Conservation (phyloP, 2,113 vertebrate genomes). For the Ivindomyrus marchei region DNA sequence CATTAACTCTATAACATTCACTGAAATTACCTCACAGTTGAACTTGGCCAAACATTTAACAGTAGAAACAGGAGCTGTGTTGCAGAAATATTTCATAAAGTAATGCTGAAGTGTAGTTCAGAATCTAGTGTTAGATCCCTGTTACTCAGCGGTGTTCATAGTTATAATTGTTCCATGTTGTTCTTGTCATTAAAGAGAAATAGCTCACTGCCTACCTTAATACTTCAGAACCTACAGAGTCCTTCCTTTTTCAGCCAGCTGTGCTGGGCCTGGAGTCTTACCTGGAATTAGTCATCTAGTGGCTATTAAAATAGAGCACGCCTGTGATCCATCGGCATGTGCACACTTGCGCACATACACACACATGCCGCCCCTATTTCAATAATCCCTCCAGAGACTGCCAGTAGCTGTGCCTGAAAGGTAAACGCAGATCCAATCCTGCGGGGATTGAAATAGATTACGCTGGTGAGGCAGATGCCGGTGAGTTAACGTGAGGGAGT, state of each 20-base stretch:
- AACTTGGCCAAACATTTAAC: not conserved
- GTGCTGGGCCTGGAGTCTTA: not conserved
- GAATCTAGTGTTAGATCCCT: not conserved
- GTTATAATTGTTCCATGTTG: not conserved
- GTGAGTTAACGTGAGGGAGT: conserved; percentile 20
- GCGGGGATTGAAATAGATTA: not conserved
- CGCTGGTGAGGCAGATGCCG: conserved; percentile 17
- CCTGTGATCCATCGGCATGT: not conserved
- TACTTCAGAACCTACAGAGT: not conserved
- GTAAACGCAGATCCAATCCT: not conserved
- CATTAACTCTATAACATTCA: not conserved
- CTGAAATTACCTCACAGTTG: not conserved
- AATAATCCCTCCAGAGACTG: not conserved
- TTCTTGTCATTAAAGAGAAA: not conserved
- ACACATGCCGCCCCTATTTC: not conserved
- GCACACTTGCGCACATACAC: not conserved
- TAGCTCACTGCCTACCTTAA: not conserved
- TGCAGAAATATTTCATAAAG: not conserved
- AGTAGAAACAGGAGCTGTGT: not conserved
- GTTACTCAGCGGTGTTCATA: not conserved
- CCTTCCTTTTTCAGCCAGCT: not conserved
- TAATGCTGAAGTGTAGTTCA: not conserved
- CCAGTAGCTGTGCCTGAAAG: not conserved
- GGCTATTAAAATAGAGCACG: not conserved
- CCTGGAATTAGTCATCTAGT: not conserved